Conservation (phyloP, 2,797 vertebrate species). For the Crenuchus spilurus region DNA sequence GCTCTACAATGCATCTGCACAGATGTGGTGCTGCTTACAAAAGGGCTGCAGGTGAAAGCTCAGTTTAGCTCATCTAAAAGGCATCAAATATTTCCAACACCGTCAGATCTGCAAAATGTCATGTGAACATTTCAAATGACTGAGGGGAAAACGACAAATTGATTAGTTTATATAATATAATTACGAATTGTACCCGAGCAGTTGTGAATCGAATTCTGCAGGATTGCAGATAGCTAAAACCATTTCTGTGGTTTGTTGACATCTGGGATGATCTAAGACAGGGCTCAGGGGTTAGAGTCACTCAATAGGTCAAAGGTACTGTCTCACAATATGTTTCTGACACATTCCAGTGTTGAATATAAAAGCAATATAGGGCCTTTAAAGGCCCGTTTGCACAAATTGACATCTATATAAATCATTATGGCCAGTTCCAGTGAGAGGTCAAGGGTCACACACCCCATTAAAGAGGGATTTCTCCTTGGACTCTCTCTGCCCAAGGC, state of each 20-base stretch:
- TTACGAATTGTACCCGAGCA: neutral
- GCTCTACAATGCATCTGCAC: neutral
- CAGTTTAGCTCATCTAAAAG: neutral
- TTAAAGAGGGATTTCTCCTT: slow-evolving; percentile 2
- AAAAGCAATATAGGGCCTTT: neutral
- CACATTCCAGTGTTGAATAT: neutral
- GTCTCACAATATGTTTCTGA: neutral
- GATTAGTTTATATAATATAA: slow-evolving; percentile 1
- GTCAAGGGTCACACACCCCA: slow-evolving; percentile 10
- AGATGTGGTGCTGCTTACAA: neutral
- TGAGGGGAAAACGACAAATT: neutral
- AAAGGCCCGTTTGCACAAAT: neutral
- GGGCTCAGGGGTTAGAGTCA: neutral
- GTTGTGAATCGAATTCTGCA: neutral
- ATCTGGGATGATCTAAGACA: neutral
- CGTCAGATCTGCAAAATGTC: neutral
- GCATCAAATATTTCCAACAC: neutral
- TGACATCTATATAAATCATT: neutral
- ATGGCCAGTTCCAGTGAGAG: neutral
- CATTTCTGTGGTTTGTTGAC: neutral
- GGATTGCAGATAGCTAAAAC: neutral
- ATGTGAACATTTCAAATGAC: neutral
- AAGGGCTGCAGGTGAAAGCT: neutral
- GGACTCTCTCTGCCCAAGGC: neutral
- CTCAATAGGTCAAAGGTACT: neutral